Base-by-base conservation (phyloP, 1,140 invertebrate genomes). In the Episyrphus balteatus region DNA sequence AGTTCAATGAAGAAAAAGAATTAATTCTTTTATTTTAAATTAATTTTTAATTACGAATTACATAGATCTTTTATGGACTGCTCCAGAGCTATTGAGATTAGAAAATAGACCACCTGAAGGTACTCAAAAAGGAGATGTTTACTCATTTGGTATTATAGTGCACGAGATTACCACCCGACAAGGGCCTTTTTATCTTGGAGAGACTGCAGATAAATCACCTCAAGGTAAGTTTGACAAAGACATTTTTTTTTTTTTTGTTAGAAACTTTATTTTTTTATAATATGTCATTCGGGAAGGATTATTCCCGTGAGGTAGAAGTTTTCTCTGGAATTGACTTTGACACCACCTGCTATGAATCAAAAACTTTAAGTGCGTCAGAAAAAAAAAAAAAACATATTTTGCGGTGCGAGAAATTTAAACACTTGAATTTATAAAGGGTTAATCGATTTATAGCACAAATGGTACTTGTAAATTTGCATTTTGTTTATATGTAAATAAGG, bases 81-180 rank as follows among this genome's bases (percentile, higher is more conserved):
- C 92, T 1, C 94, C 94, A 0, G 94, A 98, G 67, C 61, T 97
- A 2, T 69, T 98, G 17, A 74, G 87, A 32, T 75, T 86, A 66
- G 70, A 82, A 13, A 70, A 78, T 30, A 73, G 74, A 9, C 79
- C 82, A 9, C 75, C 77, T 0, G 80, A 84, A 59, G 89, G 89
- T 1, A 87, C 83, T 0, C 91, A 91, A 57, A 92, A 90, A 68
- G 92, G 84, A 1, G 92, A 98, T 65, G 83, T 96, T 1, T 97
- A 94, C 62, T 92, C 92, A 18, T 96, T 95, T 63, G 88, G 79
- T n/a, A 91, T 97, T 54, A 92, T 97, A 51, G 80, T 93, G 50
- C 90, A 96, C 58, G 92, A 97, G 71, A 93, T 96, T 48, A 79
- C 86, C 15, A 78, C 82, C 47, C 71, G 89, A 48, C 83, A 87